These are phyloP conservation scores for Parauchenoglanis ngamensis DNA, from an alignment of 2,797 vertebrate genomes.

Conservation along the genomic window DNA sequence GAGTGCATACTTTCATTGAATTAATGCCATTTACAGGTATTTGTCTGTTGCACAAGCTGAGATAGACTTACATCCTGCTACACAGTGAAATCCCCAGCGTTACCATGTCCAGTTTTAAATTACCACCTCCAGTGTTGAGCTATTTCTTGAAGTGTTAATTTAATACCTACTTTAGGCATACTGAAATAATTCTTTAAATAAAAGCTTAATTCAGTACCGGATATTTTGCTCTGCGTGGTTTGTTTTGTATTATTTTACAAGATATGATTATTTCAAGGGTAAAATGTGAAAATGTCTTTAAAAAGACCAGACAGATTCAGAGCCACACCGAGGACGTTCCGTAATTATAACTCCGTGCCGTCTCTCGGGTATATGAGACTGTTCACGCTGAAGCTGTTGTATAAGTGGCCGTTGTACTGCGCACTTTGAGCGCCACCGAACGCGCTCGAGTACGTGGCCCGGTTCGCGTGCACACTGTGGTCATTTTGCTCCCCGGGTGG, in stretches of 20 bases:
- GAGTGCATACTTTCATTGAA: constrained; percentile 2
- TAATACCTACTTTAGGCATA: neutral
- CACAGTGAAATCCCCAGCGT: constrained; percentile 4
- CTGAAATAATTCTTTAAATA: neutral
- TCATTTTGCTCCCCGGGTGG: constrained; percentile 69
- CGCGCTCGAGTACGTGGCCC: constrained; percentile 87
- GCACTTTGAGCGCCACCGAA: constrained; percentile 80
- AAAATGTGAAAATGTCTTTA: neutral
- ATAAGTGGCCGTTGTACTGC: constrained; percentile 89
- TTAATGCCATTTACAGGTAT: constrained; percentile 7
- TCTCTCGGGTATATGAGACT: constrained; percentile 93
- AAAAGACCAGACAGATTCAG: neutral
- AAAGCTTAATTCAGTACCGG: neutral
- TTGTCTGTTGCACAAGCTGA: neutral
- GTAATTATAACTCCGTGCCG: constrained; percentile 86
- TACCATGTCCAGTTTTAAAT: neutral
- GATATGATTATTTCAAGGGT: neutral
- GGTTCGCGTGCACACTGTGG: constrained; percentile 73
- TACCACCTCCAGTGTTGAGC: neutral
- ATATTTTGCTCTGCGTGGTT: neutral
- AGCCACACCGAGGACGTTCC: neutral
- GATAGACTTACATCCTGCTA: neutral
- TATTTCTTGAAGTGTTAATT: neutral
- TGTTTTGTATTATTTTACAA: neutral
- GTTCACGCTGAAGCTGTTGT: constrained; percentile 95